Evolutionary conservation across 2,888 invertebrate species (phyloP), one percentile per base, ranked within the genome.

Genomic region (Molorchus minor): DNA sequence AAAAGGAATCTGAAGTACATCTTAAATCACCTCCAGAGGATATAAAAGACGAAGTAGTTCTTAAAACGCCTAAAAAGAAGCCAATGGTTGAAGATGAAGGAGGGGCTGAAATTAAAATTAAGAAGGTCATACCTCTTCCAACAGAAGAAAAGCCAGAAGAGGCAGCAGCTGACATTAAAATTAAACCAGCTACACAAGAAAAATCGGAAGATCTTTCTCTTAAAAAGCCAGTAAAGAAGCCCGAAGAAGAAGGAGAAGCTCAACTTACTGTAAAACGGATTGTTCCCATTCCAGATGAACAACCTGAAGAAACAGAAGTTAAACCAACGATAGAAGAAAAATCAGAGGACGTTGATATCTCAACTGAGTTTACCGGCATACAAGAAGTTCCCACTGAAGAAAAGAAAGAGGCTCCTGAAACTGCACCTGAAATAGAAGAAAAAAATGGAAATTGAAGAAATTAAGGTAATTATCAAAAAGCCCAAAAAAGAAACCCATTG

Each of bases 261-360:
- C 69, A 74, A 25, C 54, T 68, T n/a, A 65, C 73, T 30, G 69
- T 73, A 19, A 65, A 73, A 38, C 72, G 72, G 52, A 30, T 43
- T 20, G 52, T 58, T 21, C 53, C 60, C 16, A 49, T 86, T 62
- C 88, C 38, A 88, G 84, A 85, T 73, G 82, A 88, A 51, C 46
- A 56, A 7, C 19, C 55, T 25, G 51, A 73, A 29, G 64, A 70
- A 0, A 71, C 55, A 16, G n/a, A n/a, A n/a, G 33, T 64, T 47
- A 58, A 85, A 65, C 75, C 70, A 19, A 77, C 85, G 0, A 80
- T 79, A 10, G 73, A 85, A 83, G 64, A 67, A 68, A 72, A 64
- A 15, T 78, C 79, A 12, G 76, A 44, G 21, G 52, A 61, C 17
- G 77, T 71, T n/a, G 64, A 73, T 68, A 78, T 80, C 75, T 78